These are phyloP conservation scores for Nymphalis urticae DNA, from an alignment of 2,888 invertebrate species.

Conservation along the genomic window DNA sequence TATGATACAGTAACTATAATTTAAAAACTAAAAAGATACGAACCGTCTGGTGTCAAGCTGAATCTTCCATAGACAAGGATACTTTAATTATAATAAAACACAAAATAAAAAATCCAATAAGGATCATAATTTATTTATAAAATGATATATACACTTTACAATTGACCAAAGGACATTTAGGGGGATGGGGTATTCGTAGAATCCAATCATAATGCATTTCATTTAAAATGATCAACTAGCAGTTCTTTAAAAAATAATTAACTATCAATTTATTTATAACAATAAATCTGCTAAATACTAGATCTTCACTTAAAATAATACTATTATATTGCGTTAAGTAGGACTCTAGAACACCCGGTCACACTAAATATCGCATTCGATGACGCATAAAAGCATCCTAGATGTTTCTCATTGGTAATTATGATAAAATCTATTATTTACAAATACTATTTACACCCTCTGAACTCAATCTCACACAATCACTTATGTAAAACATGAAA, in stretches of 20 bases:
- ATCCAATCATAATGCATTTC: conserved; percentile 31
- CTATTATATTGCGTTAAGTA: conserved; percentile 29
- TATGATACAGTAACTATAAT: no score
- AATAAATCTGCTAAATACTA: conserved; percentile 21
- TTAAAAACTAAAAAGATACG: no score
- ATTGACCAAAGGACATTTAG: conserved; percentile 70
- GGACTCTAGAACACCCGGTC: conserved; percentile 52
- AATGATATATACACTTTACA: conserved; percentile 80
- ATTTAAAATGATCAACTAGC: conserved; percentile 31
- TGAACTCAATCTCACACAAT: conserved; percentile 26
- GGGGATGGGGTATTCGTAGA: conserved; percentile 52
- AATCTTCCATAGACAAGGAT: background rate
- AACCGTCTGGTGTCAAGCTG: background rate
- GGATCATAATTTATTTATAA: conserved; percentile 79
- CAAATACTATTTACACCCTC: conserved; percentile 56
- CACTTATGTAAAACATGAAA: conserved; percentile 28
- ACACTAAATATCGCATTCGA: conserved; percentile 56
- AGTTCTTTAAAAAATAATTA: conserved; percentile 32
- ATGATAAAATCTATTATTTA: conserved; percentile 64
- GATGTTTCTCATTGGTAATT: conserved; percentile 68
- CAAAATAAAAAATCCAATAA: conserved; percentile 71
- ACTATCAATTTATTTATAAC: conserved; percentile 25
- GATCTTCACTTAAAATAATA: conserved; percentile 29
- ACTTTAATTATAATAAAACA: conserved; percentile 52
- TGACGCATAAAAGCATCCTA: conserved; percentile 67